Evolutionary conservation across 2,113 vertebrate species (phyloP).

Genomic region (Percopsis transmontana): DNA sequence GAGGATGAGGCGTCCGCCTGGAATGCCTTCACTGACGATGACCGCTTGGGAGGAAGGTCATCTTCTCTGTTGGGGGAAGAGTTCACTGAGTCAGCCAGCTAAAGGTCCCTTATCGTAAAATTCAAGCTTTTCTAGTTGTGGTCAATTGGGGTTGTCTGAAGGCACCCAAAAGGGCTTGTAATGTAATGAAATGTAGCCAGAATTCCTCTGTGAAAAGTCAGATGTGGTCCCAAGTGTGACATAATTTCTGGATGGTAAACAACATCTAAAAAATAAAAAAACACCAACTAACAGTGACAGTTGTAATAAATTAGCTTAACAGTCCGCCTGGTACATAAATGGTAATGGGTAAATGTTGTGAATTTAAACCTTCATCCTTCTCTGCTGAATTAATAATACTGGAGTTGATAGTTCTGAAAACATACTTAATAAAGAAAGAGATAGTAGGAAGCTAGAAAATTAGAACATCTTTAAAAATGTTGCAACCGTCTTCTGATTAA

Average conservation of each 20-base stretch:
- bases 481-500: slow-evolving; percentile 8
- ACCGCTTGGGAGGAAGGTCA: slow-evolving; percentile 94
- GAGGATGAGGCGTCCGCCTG: slow-evolving; percentile 92
- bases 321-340: too few species aligned
- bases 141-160: too few species aligned
- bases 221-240: too few species aligned
- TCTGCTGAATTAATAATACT: background rate
- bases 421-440: slow-evolving; percentile 6
- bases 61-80: slow-evolving; percentile 85
- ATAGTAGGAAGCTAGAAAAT: slow-evolving; percentile 6
- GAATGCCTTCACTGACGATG: slow-evolving; percentile 89
- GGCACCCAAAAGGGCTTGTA: too few species aligned
- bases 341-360: background rate
- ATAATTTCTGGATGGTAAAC: too few species aligned
- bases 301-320: too few species aligned
- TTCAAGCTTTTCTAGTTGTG: too few species aligned
- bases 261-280: too few species aligned
- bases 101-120: background rate
- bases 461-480: slow-evolving; percentile 18
- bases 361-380: background rate
- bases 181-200: too few species aligned
- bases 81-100: background rate
- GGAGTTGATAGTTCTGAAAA: slow-evolving; percentile 1
- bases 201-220: too few species aligned
- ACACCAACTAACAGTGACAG: too few species aligned